phyloP scores from a whole-genome alignment of 2,888 invertebrate species.

The Apamea sordens region DNA sequence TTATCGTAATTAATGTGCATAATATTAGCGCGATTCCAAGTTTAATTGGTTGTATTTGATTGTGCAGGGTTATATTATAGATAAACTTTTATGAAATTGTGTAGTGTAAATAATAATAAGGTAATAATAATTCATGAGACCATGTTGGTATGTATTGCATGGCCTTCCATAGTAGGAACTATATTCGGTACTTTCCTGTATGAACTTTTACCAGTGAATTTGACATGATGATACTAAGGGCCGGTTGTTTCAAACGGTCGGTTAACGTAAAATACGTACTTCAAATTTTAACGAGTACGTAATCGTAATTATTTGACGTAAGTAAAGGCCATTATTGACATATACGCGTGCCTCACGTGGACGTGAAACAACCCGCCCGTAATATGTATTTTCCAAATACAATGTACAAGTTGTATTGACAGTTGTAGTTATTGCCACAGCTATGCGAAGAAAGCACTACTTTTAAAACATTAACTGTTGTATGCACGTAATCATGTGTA shows the following conservation, averaged over 20 bases:
- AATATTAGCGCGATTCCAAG: not conserved
- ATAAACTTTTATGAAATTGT: constrained; percentile 18
- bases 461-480: not conserved
- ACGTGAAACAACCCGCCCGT: too few species aligned
- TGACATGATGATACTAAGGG: not conserved
- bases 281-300: too few species aligned
- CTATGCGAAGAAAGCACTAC: constrained; percentile 1
- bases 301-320: too few species aligned
- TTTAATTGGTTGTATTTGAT: constrained; percentile 36
- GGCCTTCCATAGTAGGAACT: not conserved
- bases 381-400: constrained; percentile 7
- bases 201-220: not conserved
- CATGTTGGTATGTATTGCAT: not conserved
- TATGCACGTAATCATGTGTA: not conserved
- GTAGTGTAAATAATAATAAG: constrained; percentile 22
- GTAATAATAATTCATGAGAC: constrained; percentile 6
- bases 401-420: too few species aligned
- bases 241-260: too few species aligned
- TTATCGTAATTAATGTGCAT: not conserved
- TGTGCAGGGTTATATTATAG: constrained; percentile 48
- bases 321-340: too few species aligned
- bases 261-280: too few species aligned
- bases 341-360: too few species aligned
- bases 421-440: not conserved
- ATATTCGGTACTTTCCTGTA: not conserved